Base-by-base conservation (phyloP, 2,797 vertebrate genomes). In the Epinephelus malabaricus region DNA sequence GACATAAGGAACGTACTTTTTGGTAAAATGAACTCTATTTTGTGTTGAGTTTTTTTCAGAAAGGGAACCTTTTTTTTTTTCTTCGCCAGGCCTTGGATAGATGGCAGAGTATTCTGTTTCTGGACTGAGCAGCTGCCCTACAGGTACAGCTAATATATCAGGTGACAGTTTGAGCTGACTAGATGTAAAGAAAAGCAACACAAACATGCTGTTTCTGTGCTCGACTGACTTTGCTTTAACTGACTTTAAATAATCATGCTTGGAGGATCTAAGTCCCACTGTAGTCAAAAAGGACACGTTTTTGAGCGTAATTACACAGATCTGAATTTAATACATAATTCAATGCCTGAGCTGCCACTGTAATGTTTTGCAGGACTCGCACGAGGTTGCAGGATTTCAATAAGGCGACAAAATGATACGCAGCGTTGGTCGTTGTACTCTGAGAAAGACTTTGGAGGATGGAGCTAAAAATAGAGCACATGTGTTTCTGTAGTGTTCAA, bases 171-270 rank as follows among this genome's bases (percentile, higher is more conserved):
- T 30, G 5, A 5, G 27, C 27, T 30, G 25, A 27, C 3, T 27
- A 27, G 25, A 27, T 4, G 27, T 30, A 6, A 30, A 30, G 27
- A 30, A 30, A 30, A 30, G 27, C 27, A 30, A 30, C 27, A 30
- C 27, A 30, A 30, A 30, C 27, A 25, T 51, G 21, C 25, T 27
- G 17, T 46, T 72, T 82, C n/a, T 50, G 12, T 60, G 59, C 60
- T 23, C 1, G 56, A 64, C 50, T 45, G 1, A 67, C 60, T 18
- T 18, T 9, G 51, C 63, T 61, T 51, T 65, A 77, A 78, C 61
- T 43, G 25, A 10, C 72, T 74, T 81, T 43, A 83, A 85, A 81
- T 71, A 87, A 73, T 78, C n/a, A 80, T 72, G 45, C 53, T 54
- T 17, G 64, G 60, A 65, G 47, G 11, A 56, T 53, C 34, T 13